These are phyloP conservation scores for Procavia capensis DNA, from an alignment of 2,113 vertebrate genomes.

Conservation along the genomic window DNA sequence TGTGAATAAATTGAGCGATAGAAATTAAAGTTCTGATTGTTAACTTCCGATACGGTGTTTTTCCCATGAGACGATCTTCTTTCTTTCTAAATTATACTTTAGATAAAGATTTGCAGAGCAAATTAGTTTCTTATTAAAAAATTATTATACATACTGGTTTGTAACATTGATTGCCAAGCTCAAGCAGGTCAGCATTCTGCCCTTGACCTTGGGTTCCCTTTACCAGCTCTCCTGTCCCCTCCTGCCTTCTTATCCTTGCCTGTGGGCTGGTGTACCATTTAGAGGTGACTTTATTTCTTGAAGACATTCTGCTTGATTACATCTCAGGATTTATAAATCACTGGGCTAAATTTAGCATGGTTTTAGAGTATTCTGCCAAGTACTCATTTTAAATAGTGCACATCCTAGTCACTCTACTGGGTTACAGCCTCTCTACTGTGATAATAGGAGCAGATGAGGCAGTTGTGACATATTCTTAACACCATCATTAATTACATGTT, in stretches of 20 bases:
- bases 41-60: not conserved
- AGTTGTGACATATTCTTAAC: conserved; percentile 57
- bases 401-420: conserved; percentile 51
- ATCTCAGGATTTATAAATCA: not conserved
- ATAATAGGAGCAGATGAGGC: conserved; percentile 55
- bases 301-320: conserved; percentile 32
- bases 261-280: not conserved
- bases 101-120: too few species aligned
- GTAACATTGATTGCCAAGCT: too few species aligned
- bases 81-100: not conserved
- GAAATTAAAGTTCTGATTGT: not conserved
- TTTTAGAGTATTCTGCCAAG: conserved; percentile 45
- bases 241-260: too few species aligned
- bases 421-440: not conserved
- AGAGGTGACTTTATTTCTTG: conserved; percentile 44
- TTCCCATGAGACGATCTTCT: conserved; percentile 20
- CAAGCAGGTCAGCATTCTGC: too few species aligned
- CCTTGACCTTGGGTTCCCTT: too few species aligned
- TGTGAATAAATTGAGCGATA: not conserved
- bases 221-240: too few species aligned
- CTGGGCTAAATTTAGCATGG: conserved; percentile 37
- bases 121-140: too few species aligned
- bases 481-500: conserved; percentile 62
- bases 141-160: too few species aligned
- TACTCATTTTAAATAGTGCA: conserved; percentile 13